Percentiles rank a stretch among this genome's conserved stretches.
Evolutionary conservation across 2,797 vertebrate species (phyloP).

Genomic region (Sebastes alutus): DNA sequence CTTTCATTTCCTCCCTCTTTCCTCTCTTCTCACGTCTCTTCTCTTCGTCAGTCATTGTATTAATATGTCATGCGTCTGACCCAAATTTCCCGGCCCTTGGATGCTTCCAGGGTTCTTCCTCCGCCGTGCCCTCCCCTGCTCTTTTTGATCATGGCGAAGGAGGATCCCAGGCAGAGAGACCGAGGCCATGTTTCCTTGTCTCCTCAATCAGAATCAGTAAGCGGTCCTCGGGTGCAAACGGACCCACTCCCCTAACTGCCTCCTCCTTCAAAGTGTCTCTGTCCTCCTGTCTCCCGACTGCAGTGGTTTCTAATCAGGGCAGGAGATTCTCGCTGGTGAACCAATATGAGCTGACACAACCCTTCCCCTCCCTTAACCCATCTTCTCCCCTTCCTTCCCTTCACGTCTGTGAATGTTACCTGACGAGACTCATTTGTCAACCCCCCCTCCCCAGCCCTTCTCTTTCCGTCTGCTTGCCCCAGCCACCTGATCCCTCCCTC

Average conservation of each 20-base stretch:
- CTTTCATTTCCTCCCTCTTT: slow-evolving; percentile 7
- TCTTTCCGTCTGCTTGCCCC: slow-evolving; percentile 48
- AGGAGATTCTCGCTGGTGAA: slow-evolving; percentile 59
- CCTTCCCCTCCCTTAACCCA: slow-evolving; percentile 34
- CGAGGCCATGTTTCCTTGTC: slow-evolving; percentile 37
- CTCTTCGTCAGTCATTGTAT: slow-evolving; percentile 35
- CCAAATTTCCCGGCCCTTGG: slow-evolving; percentile 37
- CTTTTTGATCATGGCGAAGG: slow-evolving; percentile 32
- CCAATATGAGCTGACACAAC: slow-evolving; percentile 69
- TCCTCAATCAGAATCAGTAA: slow-evolving; percentile 49
- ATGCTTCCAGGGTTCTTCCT: slow-evolving; percentile 25
- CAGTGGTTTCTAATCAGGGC: slow-evolving; percentile 58
- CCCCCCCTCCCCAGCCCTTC: slow-evolving; percentile 35
- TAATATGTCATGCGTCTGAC: slow-evolving; percentile 53
- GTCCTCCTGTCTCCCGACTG: slow-evolving; percentile 25
- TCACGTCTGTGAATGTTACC: slow-evolving; percentile 73
- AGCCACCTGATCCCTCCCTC: slow-evolving; percentile 75
- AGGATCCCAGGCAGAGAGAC: slow-evolving; percentile 21
- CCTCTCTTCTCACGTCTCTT: slow-evolving; percentile 10
- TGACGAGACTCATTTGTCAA: slow-evolving; percentile 81
- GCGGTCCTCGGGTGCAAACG: slow-evolving; percentile 26
- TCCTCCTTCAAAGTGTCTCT: slow-evolving; percentile 24
- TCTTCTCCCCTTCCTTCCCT: slow-evolving; percentile 44
- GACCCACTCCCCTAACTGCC: slow-evolving; percentile 27
- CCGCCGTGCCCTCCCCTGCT: slow-evolving; percentile 2